Base-by-base conservation (phyloP, 1,140 invertebrate species). In the Dreissena polymorpha region DNA sequence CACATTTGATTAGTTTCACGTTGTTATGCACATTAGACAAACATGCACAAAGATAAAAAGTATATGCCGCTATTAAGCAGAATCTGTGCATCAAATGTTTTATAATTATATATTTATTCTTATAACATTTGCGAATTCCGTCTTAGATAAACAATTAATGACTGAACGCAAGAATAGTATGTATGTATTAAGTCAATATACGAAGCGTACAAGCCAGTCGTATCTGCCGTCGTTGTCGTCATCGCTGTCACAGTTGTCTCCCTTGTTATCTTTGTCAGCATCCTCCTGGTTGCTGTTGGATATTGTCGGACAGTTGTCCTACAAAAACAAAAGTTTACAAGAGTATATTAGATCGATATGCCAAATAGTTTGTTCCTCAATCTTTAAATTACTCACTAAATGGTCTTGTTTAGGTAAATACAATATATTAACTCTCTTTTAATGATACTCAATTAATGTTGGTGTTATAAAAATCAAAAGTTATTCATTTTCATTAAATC, bases 151-250 rank as follows among this genome's bases (percentile, higher is more conserved):
- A 39, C 39, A 68, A 68, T 21, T 7, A 68, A 27, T 5, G 25
- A 68, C 64, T 13, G 25, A 25, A 21, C 60, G 18, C 60, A 63
- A 5, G 7, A 25, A 63, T 63, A 63, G 39, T 8, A 8, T 39
- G 39, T 39, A 39, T 39, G 39, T 39, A 39, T 39, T 8, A 2
- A 39, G 39, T 39, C 39, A 39, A 39, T 39, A 39, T 39, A 39
- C 2, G 8, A 39, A 39, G 8, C 86, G 55, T 72, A 87, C 86
- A 14, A 21, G 16, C 21, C 53, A 60, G 65, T 87, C 82, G 50
- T 67, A 82, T 49, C 72, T 78, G 55, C 85, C 87, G 75, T 89
- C 88, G 67, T 89, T 89, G 64, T 89, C 88, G 67, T 83, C 81
- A 72, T 89, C 88, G 18, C 65, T 49, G 68, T 89, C 88, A 83